Percentiles rank a stretch among this genome's conserved stretches.
phyloP scores from a whole-genome alignment of 1,140 invertebrate species.

The Drosophila dunni region DNA sequence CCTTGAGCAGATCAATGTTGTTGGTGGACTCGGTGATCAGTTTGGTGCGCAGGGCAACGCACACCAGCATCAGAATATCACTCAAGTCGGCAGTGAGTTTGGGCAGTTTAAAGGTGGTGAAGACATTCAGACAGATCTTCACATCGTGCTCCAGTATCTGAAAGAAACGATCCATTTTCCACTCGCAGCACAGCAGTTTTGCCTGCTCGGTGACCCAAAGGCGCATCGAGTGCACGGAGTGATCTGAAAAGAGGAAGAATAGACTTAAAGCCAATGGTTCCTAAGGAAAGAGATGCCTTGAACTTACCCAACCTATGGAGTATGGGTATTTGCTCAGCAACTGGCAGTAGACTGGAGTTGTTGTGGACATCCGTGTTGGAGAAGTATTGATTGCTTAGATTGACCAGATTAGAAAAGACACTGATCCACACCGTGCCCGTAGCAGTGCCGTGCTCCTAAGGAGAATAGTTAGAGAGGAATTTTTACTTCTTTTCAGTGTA shows the following conservation, averaged over 20 bases:
- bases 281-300: too few relatives aligned
- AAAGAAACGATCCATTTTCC: conserved; percentile 90
- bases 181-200: conserved; percentile 89
- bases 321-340: conserved; percentile 92
- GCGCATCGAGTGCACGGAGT: conserved; percentile 90
- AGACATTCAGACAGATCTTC: conserved; percentile 87
- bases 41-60: conserved; percentile 91
- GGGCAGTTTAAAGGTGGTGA: conserved; percentile 87
- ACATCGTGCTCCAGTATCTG: conserved; percentile 87
- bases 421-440: conserved; percentile 77
- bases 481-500: neutral
- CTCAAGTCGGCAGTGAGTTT: conserved; percentile 85
- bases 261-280: too few relatives aligned
- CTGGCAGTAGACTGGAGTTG: conserved; percentile 88
- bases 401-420: conserved; percentile 75
- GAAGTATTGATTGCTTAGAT: conserved; percentile 79
- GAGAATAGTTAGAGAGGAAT: neutral
- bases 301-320: conserved; percentile 88
- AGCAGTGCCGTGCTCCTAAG: conserved; percentile 65
- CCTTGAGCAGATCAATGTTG: conserved; percentile 90
- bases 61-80: conserved; percentile 87
- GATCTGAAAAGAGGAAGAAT: conserved; percentile 85
- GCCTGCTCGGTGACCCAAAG: conserved; percentile 90
- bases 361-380: conserved; percentile 67
- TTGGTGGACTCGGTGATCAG: conserved; percentile 90